Evolutionary conservation across 2,888 invertebrate genomes (phyloP), one percentile per base, ranked within the genome.

Genomic region (Chymomyza amoena): DNA sequence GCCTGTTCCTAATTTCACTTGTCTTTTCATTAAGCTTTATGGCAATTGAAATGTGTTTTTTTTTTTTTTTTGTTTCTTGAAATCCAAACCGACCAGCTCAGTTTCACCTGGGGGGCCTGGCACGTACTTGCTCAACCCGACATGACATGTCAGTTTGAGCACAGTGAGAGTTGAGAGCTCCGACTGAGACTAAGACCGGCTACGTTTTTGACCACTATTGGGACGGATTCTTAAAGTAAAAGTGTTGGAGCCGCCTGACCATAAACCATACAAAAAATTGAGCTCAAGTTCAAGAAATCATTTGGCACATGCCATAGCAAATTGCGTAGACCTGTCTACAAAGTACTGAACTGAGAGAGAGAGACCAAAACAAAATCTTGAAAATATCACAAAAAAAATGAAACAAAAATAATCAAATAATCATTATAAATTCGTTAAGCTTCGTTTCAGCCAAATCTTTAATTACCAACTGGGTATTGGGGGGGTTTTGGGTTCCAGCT

Each of bases 221-320:
- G 10, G 60, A 59, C 61, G 76, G 81, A 83, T 83, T 83, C 81
- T 75, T 85, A 64, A 45, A 85, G 86, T 85, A 83, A 85, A 81
- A 85, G 82, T 85, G 79, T 69, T 66, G 56, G 10, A 6, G 39
- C 16, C 32, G 32, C 32, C 32, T 65, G 68, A 28, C 61, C 74
- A 61, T 57, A 61, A 69, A 18, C n/a, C n/a, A n/a, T n/a, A n/a
- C n/a, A 39, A 63, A 59, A 75, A 77, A 73, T 57, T 36, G 32
- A 72, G 71, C 71, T 78, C 69, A 75, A 78, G 75, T 78, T 80
- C 78, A 72, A 70, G 18, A 63, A 54, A 54, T 54, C 20, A 78
- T 79, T 85, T 83, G 82, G 79, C 85, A 85, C 83, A 79, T 79
- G 82, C 81, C 76, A 77, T 75, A 54, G 45, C 36, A 15, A 45